phyloP scores from a whole-genome alignment of 2,888 invertebrate genomes.

The Ametastegia equiseti region DNA sequence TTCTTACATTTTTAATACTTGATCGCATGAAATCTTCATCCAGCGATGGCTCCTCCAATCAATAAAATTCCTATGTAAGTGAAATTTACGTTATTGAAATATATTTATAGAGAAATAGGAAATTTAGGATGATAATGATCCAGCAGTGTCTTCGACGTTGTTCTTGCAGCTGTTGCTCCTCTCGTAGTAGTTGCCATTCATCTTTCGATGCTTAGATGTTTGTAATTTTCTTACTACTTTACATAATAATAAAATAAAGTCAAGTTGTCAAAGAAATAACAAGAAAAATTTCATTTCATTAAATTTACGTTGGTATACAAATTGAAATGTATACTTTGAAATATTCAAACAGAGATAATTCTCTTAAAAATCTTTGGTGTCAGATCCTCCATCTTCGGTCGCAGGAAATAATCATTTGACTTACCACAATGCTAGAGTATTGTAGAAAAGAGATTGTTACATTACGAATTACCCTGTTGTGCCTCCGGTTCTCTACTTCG shows the following conservation, averaged over 20 bases:
- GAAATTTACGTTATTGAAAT: conserved; percentile 14
- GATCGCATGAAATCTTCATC: conserved; percentile 36
- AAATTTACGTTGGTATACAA: conserved; percentile 5
- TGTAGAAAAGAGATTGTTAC: background rate
- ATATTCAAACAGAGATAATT: background rate
- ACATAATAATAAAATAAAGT: background rate
- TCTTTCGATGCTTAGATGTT: background rate
- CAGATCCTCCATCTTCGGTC: background rate
- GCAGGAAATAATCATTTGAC: background rate
- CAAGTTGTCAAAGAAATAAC: background rate
- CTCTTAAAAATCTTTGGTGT: background rate
- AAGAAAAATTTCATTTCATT: background rate
- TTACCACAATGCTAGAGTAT: background rate
- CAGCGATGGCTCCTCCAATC: background rate
- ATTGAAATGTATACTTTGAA: background rate
- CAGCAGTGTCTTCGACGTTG: background rate
- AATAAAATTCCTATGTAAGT: conserved; percentile 13
- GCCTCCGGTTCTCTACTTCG: background rate
- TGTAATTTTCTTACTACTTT: background rate
- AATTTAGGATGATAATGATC: background rate
- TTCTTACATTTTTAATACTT: conserved; percentile 37
- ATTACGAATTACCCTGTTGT: background rate
- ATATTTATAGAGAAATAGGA: too few species aligned
- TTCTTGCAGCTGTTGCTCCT: background rate
- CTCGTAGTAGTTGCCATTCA: background rate